Conservation (phyloP, 2,888 invertebrate genomes). For the Polymixis flavicincta region DNA sequence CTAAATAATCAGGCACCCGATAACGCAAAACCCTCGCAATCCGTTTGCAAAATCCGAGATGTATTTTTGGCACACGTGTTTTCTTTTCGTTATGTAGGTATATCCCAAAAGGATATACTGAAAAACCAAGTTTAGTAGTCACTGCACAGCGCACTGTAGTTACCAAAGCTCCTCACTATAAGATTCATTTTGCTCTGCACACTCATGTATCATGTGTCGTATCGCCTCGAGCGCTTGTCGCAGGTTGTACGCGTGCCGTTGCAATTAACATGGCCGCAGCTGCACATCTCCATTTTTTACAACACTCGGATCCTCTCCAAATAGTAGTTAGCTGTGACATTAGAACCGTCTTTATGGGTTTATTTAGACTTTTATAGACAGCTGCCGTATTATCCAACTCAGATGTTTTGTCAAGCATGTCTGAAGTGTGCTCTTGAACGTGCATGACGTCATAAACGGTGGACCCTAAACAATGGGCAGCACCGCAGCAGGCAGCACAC, state of each 20-base stretch:
- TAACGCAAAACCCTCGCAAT: constrained; percentile 4
- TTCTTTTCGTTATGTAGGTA: background rate
- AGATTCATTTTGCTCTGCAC: constrained; percentile 38
- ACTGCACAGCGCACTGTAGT: background rate
- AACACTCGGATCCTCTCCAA: constrained; percentile 59
- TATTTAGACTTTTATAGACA: constrained; percentile 32
- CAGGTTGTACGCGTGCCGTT: constrained; percentile 73
- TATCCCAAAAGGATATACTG: constrained; percentile 13
- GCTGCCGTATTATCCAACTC: constrained; percentile 39
- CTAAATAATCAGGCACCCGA: background rate
- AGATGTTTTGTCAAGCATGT: constrained; percentile 4
- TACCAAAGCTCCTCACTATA: constrained; percentile 7
- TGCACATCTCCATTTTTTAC: constrained; percentile 68
- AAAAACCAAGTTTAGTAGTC: background rate
- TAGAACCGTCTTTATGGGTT: constrained; percentile 34
- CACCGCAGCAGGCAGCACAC: constrained; percentile 35
- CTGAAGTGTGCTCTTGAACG: constrained; percentile 40
- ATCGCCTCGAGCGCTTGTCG: constrained; percentile 27
- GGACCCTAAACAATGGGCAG: constrained; percentile 59
- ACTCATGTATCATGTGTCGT: background rate
- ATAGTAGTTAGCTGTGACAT: constrained; percentile 38
- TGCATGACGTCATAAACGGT: constrained; percentile 52
- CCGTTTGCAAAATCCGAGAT: constrained; percentile 9
- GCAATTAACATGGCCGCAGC: constrained; percentile 74
- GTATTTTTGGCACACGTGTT: constrained; percentile 25